These are phyloP conservation scores for Ianthella basta DNA, from an alignment of 37 sponge, comb jelly and placozoan genomes.

Conservation along the genomic window DNA sequence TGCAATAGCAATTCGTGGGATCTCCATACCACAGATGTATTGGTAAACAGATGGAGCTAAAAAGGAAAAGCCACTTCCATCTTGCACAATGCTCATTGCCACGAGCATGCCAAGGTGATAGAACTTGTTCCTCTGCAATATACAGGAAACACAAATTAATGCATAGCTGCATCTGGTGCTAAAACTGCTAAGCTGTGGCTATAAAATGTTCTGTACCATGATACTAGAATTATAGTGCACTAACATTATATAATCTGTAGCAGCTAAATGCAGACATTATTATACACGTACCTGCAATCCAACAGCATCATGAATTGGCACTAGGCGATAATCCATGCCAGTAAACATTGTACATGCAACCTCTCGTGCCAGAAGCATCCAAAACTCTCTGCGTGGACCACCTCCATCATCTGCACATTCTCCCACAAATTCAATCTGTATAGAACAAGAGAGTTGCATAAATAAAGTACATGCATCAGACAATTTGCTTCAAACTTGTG, in stretches of 20 bases:
- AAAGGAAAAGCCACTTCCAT: conserved; percentile 35
- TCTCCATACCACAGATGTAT: conserved; percentile 23
- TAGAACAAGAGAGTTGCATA: too few species aligned
- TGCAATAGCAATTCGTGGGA: not conserved
- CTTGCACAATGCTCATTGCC: conserved; percentile 28
- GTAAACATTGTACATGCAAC: not conserved
- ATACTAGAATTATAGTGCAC: too few species aligned
- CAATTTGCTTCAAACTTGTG: too few species aligned
- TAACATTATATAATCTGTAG: too few species aligned
- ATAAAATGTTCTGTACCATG: too few species aligned
- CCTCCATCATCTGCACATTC: conserved; percentile 29
- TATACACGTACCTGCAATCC: conserved; percentile 26
- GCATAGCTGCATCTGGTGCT: too few species aligned
- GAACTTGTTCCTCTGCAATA: conserved; percentile 31
- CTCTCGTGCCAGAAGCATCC: not conserved
- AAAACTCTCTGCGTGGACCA: conserved; percentile 21
- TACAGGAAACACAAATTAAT: too few species aligned
- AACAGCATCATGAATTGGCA: conserved; percentile 13
- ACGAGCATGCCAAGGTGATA: conserved; percentile 37
- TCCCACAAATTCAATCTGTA: conserved; percentile 18
- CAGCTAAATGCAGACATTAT: too few species aligned
- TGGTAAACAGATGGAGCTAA: conserved; percentile 26
- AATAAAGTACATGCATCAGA: too few species aligned
- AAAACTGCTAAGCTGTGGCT: too few species aligned
- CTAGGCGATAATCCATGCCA: not conserved